A percentile compares a stretch with the other conserved stretches of the same genome.
Evolutionary conservation across 2,113 vertebrate species (phyloP).

Genomic region (Eurystomus gularis): DNA sequence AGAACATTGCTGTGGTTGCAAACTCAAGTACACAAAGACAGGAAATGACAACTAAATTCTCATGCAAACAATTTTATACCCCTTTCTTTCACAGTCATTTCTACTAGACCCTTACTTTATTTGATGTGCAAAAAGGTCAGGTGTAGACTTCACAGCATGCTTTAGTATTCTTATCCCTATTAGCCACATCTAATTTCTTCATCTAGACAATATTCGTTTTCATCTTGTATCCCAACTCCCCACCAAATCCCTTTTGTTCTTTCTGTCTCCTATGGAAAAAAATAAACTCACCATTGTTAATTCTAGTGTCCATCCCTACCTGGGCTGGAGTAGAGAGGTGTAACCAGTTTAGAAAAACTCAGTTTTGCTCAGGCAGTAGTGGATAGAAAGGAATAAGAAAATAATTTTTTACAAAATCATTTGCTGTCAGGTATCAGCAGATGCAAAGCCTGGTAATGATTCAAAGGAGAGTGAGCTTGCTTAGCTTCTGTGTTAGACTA

Average conservation of each 20-base stretch:
- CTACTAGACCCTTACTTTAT: background rate
- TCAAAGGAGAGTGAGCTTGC: background rate
- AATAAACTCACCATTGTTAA: background rate
- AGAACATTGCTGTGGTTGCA: background rate
- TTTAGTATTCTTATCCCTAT: background rate
- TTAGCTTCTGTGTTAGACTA: background rate
- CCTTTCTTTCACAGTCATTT: background rate
- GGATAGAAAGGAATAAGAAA: background rate
- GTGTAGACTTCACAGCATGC: background rate
- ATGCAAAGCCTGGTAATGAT: background rate
- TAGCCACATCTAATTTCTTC: background rate
- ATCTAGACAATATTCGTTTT: background rate
- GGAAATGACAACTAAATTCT: background rate
- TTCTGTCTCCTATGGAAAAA: background rate
- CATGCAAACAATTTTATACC: background rate
- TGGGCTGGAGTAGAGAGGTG: background rate
- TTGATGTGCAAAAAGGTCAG: background rate
- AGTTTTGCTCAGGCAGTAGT: background rate
- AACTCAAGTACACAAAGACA: background rate
- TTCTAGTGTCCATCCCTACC: background rate
- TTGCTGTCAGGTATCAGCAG: background rate
- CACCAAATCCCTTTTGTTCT: background rate
- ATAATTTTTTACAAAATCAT: background rate
- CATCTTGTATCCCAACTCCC: background rate
- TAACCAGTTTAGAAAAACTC: background rate